These are phyloP conservation scores for Thamnophis sirtalis DNA, from an alignment of 2,113 vertebrate genomes.

Conservation along the genomic window DNA sequence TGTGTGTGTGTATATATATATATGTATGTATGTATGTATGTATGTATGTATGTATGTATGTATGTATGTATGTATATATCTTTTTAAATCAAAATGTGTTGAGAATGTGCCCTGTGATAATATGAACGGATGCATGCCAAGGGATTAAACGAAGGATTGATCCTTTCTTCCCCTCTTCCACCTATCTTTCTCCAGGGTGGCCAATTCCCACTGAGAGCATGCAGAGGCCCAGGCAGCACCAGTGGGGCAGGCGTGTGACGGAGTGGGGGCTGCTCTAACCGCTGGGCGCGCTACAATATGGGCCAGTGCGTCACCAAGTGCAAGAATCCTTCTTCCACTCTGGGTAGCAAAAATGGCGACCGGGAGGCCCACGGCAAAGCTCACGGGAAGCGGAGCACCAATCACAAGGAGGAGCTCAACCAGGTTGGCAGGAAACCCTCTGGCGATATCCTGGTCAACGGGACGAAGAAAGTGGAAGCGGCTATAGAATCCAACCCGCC, in stretches of 20 bases:
- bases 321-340: constrained; percentile 96
- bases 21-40: too few relatives aligned
- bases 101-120: too few relatives aligned
- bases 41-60: too few relatives aligned
- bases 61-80: too few relatives aligned
- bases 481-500: constrained; percentile 77
- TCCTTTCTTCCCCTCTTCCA: background rate
- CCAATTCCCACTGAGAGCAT: constrained; percentile 76
- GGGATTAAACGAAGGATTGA: background rate
- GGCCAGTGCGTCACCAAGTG: constrained; percentile 99
- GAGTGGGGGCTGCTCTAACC: constrained; percentile 71
- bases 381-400: constrained; percentile 80
- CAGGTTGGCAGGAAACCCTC: constrained; percentile 74
- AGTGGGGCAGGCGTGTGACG: constrained; percentile 74
- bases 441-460: constrained; percentile 87
- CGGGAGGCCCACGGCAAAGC: constrained; percentile 87
- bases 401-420: constrained; percentile 82
- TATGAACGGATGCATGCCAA: too few relatives aligned
- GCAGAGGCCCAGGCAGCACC: constrained; percentile 81
- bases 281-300: constrained; percentile 80
- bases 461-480: constrained; percentile 86
- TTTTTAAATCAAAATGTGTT: too few relatives aligned
- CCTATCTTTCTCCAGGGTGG: constrained; percentile 60
- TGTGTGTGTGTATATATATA: too few relatives aligned
- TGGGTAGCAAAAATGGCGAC: constrained; percentile 97